Percentiles rank a stretch among this genome's conserved stretches.
phyloP scores from a whole-genome alignment of 2,888 invertebrate genomes.

The Cistogaster globosa region DNA sequence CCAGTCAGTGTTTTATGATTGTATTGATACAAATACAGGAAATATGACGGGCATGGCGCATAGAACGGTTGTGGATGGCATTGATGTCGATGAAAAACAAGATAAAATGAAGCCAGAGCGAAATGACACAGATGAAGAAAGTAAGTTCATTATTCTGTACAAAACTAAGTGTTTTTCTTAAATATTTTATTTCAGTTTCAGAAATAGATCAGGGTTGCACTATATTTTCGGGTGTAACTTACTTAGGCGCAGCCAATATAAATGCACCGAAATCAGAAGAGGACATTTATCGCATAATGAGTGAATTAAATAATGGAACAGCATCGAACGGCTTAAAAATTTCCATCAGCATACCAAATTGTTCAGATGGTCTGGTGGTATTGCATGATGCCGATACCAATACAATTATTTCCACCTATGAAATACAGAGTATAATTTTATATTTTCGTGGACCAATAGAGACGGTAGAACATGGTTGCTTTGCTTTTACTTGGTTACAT shows the following conservation, averaged over 20 bases:
- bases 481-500: slow-evolving; percentile 98
- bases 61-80: slow-evolving; percentile 77
- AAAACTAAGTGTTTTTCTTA: too few species aligned
- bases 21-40: slow-evolving; percentile 80
- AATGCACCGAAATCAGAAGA: slow-evolving; percentile 95
- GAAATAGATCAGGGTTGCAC: slow-evolving; percentile 95
- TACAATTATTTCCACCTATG: slow-evolving; percentile 92
- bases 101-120: slow-evolving; percentile 90
- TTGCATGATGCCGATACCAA: slow-evolving; percentile 92
- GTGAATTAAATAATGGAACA: slow-evolving; percentile 90
- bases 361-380: slow-evolving; percentile 96
- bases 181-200: slow-evolving; percentile 84
- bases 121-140: slow-evolving; percentile 89
- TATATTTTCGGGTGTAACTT: slow-evolving; percentile 95
- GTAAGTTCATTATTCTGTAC: slow-evolving; percentile 80
- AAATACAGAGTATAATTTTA: slow-evolving; percentile 96
- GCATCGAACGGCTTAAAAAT: slow-evolving; percentile 90
- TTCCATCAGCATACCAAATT: slow-evolving; percentile 95
- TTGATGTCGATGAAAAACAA: slow-evolving; percentile 86
- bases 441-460: slow-evolving; percentile 95
- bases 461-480: slow-evolving; percentile 94
- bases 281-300: slow-evolving; percentile 97
- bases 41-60: background rate
- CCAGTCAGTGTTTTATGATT: slow-evolving; percentile 83
- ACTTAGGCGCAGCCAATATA: slow-evolving; percentile 95